phyloP scores from a whole-genome alignment of 2,797 vertebrate genomes.

The Graptemys geographica region DNA sequence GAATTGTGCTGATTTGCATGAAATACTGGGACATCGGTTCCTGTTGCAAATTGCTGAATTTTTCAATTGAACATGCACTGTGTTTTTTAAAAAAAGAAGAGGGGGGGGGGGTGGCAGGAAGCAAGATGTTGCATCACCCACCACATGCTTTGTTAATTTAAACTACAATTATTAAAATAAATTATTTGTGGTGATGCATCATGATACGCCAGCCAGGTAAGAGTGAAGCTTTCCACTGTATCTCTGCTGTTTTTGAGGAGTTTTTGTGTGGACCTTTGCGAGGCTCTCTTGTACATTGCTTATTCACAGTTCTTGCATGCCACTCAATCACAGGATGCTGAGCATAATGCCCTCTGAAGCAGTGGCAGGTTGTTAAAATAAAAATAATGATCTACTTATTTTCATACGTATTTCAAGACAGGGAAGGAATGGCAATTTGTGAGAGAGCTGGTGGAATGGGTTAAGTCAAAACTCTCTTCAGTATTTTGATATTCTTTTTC shows the following conservation, averaged over 20 bases:
- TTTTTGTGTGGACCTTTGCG: background rate
- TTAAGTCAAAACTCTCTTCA: slow-evolving; percentile 1
- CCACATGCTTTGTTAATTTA: background rate
- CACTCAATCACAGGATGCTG: slow-evolving; percentile 30
- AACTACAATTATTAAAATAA: background rate
- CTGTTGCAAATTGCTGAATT: background rate
- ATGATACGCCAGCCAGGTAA: background rate
- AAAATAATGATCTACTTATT: background rate
- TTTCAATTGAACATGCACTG: background rate
- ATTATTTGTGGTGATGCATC: slow-evolving; percentile 34
- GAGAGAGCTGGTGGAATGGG: background rate
- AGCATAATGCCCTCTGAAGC: slow-evolving; percentile 1
- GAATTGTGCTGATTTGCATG: background rate
- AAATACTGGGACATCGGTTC: background rate
- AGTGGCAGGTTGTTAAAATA: slow-evolving; percentile 36
- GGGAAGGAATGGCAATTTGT: background rate
- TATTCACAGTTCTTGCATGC: slow-evolving; percentile 14
- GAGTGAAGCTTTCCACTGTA: background rate
- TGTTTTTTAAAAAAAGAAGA: background rate
- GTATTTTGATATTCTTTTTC: background rate
- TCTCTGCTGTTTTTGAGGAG: background rate
- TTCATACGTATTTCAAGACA: background rate
- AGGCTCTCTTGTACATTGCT: background rate
- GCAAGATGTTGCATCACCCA: background rate
- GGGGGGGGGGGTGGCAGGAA: too few species aligned